Base-by-base conservation (phyloP, 2,888 invertebrate genomes). In the Scaptomyza reducta region DNA sequence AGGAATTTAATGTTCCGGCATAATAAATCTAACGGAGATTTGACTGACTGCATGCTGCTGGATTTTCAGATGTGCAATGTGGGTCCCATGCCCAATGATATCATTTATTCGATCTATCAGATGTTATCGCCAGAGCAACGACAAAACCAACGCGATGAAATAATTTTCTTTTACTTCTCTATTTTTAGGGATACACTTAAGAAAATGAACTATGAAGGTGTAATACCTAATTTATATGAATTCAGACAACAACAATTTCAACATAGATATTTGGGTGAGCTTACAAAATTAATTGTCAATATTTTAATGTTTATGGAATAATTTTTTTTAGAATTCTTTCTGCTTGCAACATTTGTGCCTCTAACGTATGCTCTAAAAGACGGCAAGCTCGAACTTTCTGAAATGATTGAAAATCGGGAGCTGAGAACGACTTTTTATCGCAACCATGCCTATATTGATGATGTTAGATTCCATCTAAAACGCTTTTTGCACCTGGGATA, bases 1-100 rank as follows among this genome's bases (percentile, higher is more conserved):
- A 77, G 81, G 6, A 89, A 89, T 29, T 74, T 88, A 77, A 87
- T 89, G 88, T 88, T 83, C 7, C 81, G 71, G 25, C 47, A 58
- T 18, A 67, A 67, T 42, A 41, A 65, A 11, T 27, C 58, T 0
- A 59, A 27, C 4, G 75, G 59, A 2, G 27, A 51, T 4, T 16
- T 82, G 0, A 61, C 73, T 2, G 89, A 88, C 16, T 72, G 81
- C 7, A 79, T 87, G 77, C 49, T 89, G 16, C 25, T 89, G 4
- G 89, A 90, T 29, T 90, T 70, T 18, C 89, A 89, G 61, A 18
- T 74, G 13, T 73, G 77, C n/a, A 75, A 74, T 25, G 69, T 88
- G n/a, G 85, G 81, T 3, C 72, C 82, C 1, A 78, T 85, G 7
- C 64, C 75, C 1, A 67, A 58, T 14, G 89, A 89, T 55, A 9